Evolutionary conservation across 2,797 vertebrate genomes (phyloP).

Genomic region (Apogon hyalosoma): DNA sequence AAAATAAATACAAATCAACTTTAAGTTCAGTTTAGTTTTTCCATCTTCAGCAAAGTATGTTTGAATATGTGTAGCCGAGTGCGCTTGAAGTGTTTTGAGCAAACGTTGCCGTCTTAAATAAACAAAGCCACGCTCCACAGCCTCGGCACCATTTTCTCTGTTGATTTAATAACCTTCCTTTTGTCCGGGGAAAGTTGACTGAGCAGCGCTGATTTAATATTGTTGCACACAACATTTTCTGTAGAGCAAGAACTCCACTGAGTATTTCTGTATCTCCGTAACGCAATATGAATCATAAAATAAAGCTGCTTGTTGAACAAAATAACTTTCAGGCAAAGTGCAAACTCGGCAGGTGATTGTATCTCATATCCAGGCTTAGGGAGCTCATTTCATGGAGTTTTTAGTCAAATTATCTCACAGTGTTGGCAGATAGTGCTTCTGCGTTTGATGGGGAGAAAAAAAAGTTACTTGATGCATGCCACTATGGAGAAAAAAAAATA

Average conservation of each 20-base stretch:
- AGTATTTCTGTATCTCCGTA: slow-evolving; percentile 19
- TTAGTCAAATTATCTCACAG: slow-evolving; percentile 35
- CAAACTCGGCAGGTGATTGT: slow-evolving; percentile 53
- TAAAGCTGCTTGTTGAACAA: slow-evolving; percentile 43
- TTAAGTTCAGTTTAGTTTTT: neutral
- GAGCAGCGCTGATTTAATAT: slow-evolving; percentile 45
- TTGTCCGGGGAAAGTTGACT: slow-evolving; percentile 33
- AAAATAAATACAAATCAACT: neutral
- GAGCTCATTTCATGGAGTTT: slow-evolving; percentile 45
- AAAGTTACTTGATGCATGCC: slow-evolving; percentile 32
- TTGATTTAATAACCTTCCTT: slow-evolving; percentile 55
- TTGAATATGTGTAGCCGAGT: neutral
- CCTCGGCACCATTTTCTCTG: slow-evolving; percentile 21
- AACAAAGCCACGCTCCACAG: slow-evolving; percentile 34
- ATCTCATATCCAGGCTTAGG: slow-evolving; percentile 18
- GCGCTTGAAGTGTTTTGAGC: neutral
- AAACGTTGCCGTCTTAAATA: slow-evolving; percentile 25
- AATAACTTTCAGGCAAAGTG: slow-evolving; percentile 54
- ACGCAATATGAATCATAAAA: slow-evolving; percentile 26
- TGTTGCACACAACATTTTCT: slow-evolving; percentile 14
- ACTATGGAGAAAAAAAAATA: slow-evolving; percentile 22
- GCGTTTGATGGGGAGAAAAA: slow-evolving; percentile 10
- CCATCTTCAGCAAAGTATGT: neutral
- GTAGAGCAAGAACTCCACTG: slow-evolving; percentile 1
- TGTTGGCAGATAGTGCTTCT: slow-evolving; percentile 36